Conservation (phyloP, 2,888 invertebrate genomes). For the Sclerodermus sp. region DNA sequence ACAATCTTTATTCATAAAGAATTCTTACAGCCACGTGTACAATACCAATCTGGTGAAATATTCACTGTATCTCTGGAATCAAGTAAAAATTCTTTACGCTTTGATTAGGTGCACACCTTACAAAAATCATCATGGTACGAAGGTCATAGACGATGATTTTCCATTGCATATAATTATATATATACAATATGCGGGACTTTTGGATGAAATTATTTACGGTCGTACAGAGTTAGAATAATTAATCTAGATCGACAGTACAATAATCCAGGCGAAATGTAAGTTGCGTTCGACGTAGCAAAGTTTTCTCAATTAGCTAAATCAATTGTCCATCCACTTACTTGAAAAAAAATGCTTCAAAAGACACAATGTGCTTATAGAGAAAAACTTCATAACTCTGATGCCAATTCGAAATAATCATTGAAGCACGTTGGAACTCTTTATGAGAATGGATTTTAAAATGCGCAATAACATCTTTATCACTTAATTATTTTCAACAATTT, state of each 20-base stretch:
- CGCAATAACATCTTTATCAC: too few species aligned
- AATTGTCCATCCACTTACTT: too few species aligned
- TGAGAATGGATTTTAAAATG: too few species aligned
- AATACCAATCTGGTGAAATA: conserved; percentile 50
- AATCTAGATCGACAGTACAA: conserved; percentile 33
- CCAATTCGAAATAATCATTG: too few species aligned
- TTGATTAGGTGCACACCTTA: conserved; percentile 49
- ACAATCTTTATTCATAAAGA: conserved; percentile 56
- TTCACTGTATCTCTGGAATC: conserved; percentile 44
- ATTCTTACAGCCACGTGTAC: conserved; percentile 55
- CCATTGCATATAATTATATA: conserved; percentile 49
- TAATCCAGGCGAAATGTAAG: conserved; percentile 37
- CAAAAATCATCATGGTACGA: conserved; percentile 50
- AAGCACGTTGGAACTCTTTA: too few species aligned
- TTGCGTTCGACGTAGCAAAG: conserved; percentile 29
- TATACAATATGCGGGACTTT: conserved; percentile 49
- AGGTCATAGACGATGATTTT: conserved; percentile 44
- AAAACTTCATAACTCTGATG: too few species aligned
- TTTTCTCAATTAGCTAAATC: conserved; percentile 18
- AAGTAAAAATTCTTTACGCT: conserved; percentile 48
- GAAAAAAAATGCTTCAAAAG: too few species aligned
- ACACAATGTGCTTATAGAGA: too few species aligned
- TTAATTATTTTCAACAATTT: too few species aligned
- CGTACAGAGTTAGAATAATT: conserved; percentile 35
- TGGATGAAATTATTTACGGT: conserved; percentile 38